Conservation (phyloP, 1,140 invertebrate species). For the Hyles vespertilio region DNA sequence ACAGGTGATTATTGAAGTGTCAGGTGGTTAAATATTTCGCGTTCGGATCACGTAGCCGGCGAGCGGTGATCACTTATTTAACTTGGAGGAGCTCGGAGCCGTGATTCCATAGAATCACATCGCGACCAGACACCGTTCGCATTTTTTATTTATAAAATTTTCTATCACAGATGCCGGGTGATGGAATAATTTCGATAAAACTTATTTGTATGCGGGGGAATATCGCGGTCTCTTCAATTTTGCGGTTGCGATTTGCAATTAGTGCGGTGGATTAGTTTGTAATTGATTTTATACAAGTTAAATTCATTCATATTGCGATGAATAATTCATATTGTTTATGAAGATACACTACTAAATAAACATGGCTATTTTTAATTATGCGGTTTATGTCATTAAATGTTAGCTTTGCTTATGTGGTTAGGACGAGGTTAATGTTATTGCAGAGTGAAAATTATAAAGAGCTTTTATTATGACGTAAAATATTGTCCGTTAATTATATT, state of each 20-base stretch:
- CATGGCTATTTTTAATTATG: too few species aligned
- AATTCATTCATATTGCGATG: too few species aligned
- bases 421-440: too few species aligned
- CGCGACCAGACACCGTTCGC: slow-evolving; percentile 43
- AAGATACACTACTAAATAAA: too few species aligned
- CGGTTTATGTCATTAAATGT: too few species aligned
- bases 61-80: slow-evolving; percentile 71
- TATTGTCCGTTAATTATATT: too few species aligned
- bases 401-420: too few species aligned
- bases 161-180: slow-evolving; percentile 45
- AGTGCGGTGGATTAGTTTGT: neutral
- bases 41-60: slow-evolving; percentile 51
- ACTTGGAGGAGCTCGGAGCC: slow-evolving; percentile 55
- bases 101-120: slow-evolving; percentile 67
- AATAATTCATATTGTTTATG: too few species aligned
- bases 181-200: slow-evolving; percentile 62
- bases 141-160: slow-evolving; percentile 71
- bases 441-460: too few species aligned
- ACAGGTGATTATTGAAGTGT: slow-evolving; percentile 13
- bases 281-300: neutral
- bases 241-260: slow-evolving; percentile 1
- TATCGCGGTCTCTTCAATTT: slow-evolving; percentile 11
- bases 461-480: too few species aligned
- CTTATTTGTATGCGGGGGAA: slow-evolving; percentile 57
- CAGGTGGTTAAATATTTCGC: slow-evolving; percentile 28